Conservation (phyloP, 2,113 vertebrate genomes). For the Muntiacus reevesi region DNA sequence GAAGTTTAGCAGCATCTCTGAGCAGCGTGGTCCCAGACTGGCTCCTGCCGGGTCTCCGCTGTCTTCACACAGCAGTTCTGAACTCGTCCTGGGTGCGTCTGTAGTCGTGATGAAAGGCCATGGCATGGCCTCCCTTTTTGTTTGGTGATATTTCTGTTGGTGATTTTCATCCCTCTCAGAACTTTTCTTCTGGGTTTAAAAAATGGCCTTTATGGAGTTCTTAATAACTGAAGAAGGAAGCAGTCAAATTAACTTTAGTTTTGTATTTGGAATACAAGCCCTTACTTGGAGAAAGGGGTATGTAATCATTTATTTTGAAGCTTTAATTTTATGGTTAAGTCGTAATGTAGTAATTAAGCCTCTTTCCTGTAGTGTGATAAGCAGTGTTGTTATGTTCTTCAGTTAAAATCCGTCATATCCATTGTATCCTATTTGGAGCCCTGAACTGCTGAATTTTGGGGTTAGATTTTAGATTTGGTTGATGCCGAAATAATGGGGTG, state of each 20-base stretch:
- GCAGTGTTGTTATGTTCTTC: neutral
- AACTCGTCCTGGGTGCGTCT: constrained; percentile 49
- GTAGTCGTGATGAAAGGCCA: neutral
- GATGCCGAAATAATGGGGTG: neutral
- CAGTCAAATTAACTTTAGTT: neutral
- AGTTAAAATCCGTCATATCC: neutral
- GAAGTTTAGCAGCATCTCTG: neutral
- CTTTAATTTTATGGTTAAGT: neutral
- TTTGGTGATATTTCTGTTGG: neutral
- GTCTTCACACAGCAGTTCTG: constrained; percentile 46
- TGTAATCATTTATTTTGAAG: neutral
- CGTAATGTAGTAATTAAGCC: neutral
- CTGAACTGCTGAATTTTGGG: neutral
- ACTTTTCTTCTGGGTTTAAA: neutral
- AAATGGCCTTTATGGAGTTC: neutral
- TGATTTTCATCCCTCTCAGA: neutral
- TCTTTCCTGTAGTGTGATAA: neutral
- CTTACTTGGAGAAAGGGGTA: neutral
- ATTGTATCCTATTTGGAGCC: neutral
- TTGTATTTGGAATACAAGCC: neutral
- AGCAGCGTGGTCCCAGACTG: constrained; percentile 28
- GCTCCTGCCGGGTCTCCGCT: neutral
- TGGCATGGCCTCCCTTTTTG: neutral
- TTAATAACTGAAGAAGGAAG: neutral
- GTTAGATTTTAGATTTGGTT: neutral